Percentiles rank a stretch among this genome's conserved stretches.
phyloP scores from a whole-genome alignment of 2,797 vertebrate species.

The Emydoidea blandingii region DNA sequence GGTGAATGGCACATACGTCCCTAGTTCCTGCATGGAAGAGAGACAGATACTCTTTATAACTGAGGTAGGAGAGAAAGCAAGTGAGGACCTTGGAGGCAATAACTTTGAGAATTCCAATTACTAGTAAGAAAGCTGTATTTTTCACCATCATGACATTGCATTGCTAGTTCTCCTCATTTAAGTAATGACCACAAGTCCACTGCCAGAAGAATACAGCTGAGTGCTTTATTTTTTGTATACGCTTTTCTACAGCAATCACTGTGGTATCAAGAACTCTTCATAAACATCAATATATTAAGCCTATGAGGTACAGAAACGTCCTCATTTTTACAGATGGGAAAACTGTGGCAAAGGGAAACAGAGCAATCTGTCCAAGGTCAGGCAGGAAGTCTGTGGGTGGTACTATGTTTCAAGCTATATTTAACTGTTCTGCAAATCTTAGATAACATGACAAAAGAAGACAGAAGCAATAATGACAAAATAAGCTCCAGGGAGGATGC shows the following conservation, averaged over 20 bases:
- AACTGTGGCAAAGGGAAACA: background rate
- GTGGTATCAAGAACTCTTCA: background rate
- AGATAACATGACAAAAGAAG: background rate
- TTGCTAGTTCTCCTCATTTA: background rate
- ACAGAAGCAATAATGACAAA: background rate
- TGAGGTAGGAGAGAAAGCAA: background rate
- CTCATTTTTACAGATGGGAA: background rate
- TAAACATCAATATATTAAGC: background rate
- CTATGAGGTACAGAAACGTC: background rate
- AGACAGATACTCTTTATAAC: background rate
- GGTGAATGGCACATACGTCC: background rate
- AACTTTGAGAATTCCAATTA: background rate
- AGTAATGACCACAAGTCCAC: background rate
- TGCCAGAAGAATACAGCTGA: background rate
- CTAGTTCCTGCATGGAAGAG: background rate
- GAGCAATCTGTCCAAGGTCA: background rate
- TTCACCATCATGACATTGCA: background rate
- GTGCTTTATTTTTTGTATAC: background rate
- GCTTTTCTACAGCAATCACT: background rate
- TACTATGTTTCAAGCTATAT: background rate
- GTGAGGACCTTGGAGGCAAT: background rate
- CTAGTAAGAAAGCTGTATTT: background rate
- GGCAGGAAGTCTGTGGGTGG: background rate
- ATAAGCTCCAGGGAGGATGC: background rate
- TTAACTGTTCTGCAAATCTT: background rate